Base-by-base conservation (phyloP, 2,797 vertebrate species). In the Scolopax rusticola region DNA sequence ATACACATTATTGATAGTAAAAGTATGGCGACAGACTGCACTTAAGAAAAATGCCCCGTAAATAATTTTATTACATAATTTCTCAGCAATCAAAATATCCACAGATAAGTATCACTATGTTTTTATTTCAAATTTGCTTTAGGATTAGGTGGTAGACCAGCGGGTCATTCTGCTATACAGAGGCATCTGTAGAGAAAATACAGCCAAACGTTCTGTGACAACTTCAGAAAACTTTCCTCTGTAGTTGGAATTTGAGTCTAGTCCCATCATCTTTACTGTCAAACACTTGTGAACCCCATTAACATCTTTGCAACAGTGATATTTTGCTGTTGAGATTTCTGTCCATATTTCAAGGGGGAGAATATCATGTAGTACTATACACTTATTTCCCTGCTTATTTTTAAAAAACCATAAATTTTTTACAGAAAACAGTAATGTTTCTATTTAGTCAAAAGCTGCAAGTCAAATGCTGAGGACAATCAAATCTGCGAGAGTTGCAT, bases 191-290 rank as follows among this genome's bases (percentile, higher is more conserved):
- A n/a, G 10, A 53, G 33, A 76, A 86, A 80, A 53, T 7, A 56
- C 0, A 0, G 13, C 11, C 17, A 51, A 43, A 75, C 2, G 6
- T 36, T 51, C 40, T 73, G 7, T 4, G 4, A 57, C 28, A 53
- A 18, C 19, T 56, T 40, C 1, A 80, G 12, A 60, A 70, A 84
- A 63, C 12, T 21, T 68, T 77, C 36, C 43, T 76, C 32, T 18
- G 53, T 6, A 68, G 60, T 0, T 40, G 14, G 43, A 48, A 54
- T 45, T 48, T 50, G 16, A 69, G 28, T 43, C 59, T 25, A 5
- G 19, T 41, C 28, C 64, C 33, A 33, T 2, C 7, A 38, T 28
- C 30, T 61, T 69, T 61, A 38, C n/a, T 40, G 24, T 40, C 57
- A 76, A 75, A 70, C 5, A 36, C 28, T 10, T 53, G 32, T 76